Conservation (phyloP, 2,113 vertebrate genomes). For the Piprites chloris region DNA sequence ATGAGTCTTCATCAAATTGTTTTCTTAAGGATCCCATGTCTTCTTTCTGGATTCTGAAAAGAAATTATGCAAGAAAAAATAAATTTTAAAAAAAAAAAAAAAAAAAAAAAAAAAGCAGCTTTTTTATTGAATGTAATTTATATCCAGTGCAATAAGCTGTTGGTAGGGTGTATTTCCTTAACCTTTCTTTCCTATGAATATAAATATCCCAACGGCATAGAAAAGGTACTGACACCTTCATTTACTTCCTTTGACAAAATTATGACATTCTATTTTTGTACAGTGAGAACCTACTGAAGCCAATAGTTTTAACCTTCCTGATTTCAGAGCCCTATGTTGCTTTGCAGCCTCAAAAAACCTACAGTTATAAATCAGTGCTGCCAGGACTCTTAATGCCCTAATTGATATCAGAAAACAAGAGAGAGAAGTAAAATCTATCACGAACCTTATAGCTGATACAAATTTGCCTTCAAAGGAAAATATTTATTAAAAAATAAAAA, state of each 20-base stretch:
- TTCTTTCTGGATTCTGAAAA: conserved; percentile 13
- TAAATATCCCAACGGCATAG: background rate
- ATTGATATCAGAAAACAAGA: background rate
- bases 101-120: background rate
- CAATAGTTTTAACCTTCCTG: background rate
- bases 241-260: background rate
- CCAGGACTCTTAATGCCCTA: background rate
- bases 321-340: background rate
- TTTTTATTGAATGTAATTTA: conserved; percentile 54
- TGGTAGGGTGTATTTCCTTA: background rate
- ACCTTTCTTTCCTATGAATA: background rate
- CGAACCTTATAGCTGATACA: background rate
- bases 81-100: background rate
- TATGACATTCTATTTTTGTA: background rate
- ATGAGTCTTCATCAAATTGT: conserved; percentile 74
- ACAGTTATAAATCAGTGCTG: background rate
- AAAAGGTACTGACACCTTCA: background rate
- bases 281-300: background rate
- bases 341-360: background rate
- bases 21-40: conserved; percentile 55
- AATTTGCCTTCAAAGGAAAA: background rate
- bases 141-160: background rate
- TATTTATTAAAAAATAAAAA: background rate
- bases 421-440: background rate
- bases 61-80: conserved; percentile 35